Base-by-base conservation (phyloP, 2,113 vertebrate species). In the Puntigrus tetrazona region DNA sequence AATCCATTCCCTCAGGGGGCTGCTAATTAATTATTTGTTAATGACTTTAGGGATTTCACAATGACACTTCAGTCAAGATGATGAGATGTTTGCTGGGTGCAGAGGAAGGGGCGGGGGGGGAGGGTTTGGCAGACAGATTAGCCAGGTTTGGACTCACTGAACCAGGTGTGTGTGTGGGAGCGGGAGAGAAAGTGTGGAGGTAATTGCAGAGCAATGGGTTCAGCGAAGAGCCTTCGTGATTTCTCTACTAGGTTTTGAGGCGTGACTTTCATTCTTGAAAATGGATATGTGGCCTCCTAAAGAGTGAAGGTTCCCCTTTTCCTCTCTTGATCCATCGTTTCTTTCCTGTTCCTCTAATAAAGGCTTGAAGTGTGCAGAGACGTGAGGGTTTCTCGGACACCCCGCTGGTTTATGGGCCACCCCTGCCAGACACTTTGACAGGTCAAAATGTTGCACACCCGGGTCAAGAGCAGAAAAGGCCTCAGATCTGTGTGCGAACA, bases 1-100 rank as follows among this genome's bases (percentile, higher is more conserved):
- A 82, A 79, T 52, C 65, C 76, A 59, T 29, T 45, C 52, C 79
- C 76, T 61, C 67, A 61, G 85, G 65, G 86, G 80, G 38, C 47
- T 72, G 83, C 57, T 86, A 88, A 88, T 83, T 80, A 88, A 85
- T 87, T 85, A 85, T 87, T 88, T 69, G 79, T 87, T 88, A 88
- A 87, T 85, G 83, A 78, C 83, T 87, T 88, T 7, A 70, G 83
- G 79, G 85, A 85, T 67, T 82, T 84, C 65, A 27, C 50, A 45
- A 85, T 67, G 79, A 76, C 59, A 38, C 78, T 77, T 69, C 63
- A 70, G 80, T 22, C 50, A 78, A 80, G 52, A 80, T 74, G 75
- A 81, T 55, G 47, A 61, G 50, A 18, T 47, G 52, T 82, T 82
- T 82, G 67, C 78, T 63, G 82, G 76, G 65, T 43, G 31, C 16